A percentile compares a stretch with the other conserved stretches of the same genome.
Conservation (phyloP, 1,140 invertebrate species). For the Euborellia annulipes region DNA sequence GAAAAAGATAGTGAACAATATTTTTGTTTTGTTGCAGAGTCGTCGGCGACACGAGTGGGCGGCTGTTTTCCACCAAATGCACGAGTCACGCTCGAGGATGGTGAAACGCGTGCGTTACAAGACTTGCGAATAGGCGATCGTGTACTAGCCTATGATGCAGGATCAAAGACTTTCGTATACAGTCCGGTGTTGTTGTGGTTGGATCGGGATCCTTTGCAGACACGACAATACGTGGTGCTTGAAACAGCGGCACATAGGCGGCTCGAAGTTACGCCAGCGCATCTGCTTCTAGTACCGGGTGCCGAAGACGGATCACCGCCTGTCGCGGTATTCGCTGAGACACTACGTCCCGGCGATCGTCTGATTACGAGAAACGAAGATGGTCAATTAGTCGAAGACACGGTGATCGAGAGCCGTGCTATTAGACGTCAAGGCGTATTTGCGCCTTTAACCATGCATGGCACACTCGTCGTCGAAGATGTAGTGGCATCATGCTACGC, state of each 20-base stretch:
- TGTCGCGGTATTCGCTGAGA: slow-evolving; percentile 39
- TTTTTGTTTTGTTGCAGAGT: slow-evolving; percentile 54
- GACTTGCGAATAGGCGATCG: slow-evolving; percentile 60
- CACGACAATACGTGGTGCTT: slow-evolving; percentile 52
- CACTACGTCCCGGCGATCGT: slow-evolving; percentile 33
- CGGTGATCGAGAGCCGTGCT: slow-evolving; percentile 40
- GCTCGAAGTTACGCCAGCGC: slow-evolving; percentile 69
- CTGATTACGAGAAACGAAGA: slow-evolving; percentile 31
- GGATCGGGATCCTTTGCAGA: slow-evolving; percentile 52
- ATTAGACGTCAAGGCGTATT: slow-evolving; percentile 54
- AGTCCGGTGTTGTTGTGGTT: slow-evolving; percentile 82
- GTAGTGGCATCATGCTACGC: slow-evolving; percentile 92
- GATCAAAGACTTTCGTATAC: slow-evolving; percentile 48
- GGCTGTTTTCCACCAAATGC: slow-evolving; percentile 61
- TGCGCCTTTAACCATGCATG: slow-evolving; percentile 75
- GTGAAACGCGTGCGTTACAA: slow-evolving; percentile 34
- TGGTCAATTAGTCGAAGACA: slow-evolving; percentile 37
- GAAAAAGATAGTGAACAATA: too few species aligned
- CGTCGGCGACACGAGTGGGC: slow-evolving; percentile 63
- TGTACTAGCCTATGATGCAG: slow-evolving; percentile 53
- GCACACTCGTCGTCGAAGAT: slow-evolving; percentile 80
- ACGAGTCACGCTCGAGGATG: slow-evolving; percentile 37
- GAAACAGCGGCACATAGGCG: slow-evolving; percentile 47
- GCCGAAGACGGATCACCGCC: slow-evolving; percentile 6
- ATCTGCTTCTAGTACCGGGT: slow-evolving; percentile 42